phyloP scores from a whole-genome alignment of 30 jellyfish, hydroid and myxozoan genomes.

The Pseudorhiza aurosa region DNA sequence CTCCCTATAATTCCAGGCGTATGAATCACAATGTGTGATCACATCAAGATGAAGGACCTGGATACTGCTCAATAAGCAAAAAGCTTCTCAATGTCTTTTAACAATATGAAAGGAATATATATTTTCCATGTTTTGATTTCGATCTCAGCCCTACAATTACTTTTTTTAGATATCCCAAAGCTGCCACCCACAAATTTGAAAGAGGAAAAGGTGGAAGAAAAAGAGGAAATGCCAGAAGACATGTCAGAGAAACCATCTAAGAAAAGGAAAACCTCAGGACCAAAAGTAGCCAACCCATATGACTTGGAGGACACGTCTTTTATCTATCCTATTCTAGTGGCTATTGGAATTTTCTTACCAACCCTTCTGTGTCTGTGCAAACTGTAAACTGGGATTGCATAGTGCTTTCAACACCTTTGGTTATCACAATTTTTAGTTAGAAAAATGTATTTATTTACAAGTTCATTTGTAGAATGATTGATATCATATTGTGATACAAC shows the following conservation, averaged over 20 bases:
- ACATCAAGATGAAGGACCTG: too few relatives aligned
- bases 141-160: too few relatives aligned
- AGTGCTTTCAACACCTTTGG: neutral
- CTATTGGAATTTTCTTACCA: slow-evolving; percentile 91
- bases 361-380: slow-evolving; percentile 91
- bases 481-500: slow-evolving; percentile 6
- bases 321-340: slow-evolving; percentile 83
- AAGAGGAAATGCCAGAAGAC: slow-evolving; percentile 84
- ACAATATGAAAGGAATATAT: too few relatives aligned
- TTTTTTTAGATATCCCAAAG: slow-evolving; percentile 92
- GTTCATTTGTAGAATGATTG: slow-evolving; percentile 9
- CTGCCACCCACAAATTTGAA: slow-evolving; percentile 65
- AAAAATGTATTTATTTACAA: slow-evolving; percentile 16
- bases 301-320: slow-evolving; percentile 77
- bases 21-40: too few relatives aligned
- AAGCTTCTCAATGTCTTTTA: too few relatives aligned
- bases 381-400: slow-evolving; percentile 26
- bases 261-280: slow-evolving; percentile 96
- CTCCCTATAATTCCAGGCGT: too few relatives aligned
- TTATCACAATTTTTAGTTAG: neutral
- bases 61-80: too few relatives aligned
- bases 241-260: slow-evolving; percentile 73
- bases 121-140: too few relatives aligned
- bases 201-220: slow-evolving; percentile 71
- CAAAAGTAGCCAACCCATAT: slow-evolving; percentile 87